phyloP scores from a whole-genome alignment of 2,113 vertebrate genomes.

The Solea solea region DNA sequence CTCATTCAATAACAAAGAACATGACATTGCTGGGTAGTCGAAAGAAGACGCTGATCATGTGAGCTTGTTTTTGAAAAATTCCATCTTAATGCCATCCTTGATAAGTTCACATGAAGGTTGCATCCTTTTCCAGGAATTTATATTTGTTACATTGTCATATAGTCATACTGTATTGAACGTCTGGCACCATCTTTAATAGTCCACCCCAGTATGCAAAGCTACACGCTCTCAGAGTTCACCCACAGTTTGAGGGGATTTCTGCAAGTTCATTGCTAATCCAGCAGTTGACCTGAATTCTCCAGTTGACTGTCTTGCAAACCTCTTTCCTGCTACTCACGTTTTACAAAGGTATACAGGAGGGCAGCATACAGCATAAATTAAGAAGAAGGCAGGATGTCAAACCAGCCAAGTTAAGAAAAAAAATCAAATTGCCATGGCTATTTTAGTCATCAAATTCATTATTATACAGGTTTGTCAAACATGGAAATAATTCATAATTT shows the following conservation, averaged over 20 bases:
- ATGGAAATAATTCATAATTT: background rate
- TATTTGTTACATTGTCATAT: constrained; percentile 28
- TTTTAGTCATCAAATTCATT: background rate
- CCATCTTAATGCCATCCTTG: constrained; percentile 13
- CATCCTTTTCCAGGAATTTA: constrained; percentile 44
- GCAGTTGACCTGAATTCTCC: constrained; percentile 60
- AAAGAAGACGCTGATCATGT: constrained; percentile 10
- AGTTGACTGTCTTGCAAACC: constrained; percentile 5
- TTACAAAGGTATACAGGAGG: constrained; percentile 21
- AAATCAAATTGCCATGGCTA: too few species aligned
- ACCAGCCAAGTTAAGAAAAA: background rate
- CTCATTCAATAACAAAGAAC: constrained; percentile 33
- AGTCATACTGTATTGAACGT: background rate
- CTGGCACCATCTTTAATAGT: constrained; percentile 28
- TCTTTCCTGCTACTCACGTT: constrained; percentile 12
- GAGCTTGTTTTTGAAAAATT: constrained; percentile 5
- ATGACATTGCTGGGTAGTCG: background rate
- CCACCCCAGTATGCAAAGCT: constrained; percentile 43
- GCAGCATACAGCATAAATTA: background rate
- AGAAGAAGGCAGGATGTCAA: background rate
- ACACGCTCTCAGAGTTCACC: constrained; percentile 44
- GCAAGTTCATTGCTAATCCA: constrained; percentile 60
- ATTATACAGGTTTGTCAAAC: background rate
- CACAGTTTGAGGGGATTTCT: constrained; percentile 65
- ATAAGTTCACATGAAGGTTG: constrained; percentile 59